Evolutionary conservation across 2,797 vertebrate species (phyloP).

Genomic region (Psittacula echo): DNA sequence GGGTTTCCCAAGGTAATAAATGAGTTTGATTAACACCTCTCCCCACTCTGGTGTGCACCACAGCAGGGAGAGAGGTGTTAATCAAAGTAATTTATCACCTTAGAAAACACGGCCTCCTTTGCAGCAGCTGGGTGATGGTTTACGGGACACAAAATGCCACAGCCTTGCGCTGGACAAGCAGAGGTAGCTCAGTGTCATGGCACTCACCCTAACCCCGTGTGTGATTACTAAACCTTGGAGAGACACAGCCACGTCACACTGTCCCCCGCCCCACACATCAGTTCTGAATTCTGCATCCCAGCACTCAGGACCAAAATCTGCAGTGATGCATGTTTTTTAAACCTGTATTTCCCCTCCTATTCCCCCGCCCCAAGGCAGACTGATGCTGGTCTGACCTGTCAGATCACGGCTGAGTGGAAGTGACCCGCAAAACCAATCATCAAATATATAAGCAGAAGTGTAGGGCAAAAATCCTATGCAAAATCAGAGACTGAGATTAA

Average conservation of each 20-base stretch:
- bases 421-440: neutral
- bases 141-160: neutral
- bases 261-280: neutral
- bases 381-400: neutral
- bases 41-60: rapidly evolving
- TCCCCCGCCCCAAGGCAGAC: neutral
- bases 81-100: slow-evolving; percentile 8
- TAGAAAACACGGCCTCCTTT: neutral
- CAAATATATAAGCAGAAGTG: neutral
- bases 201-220: neutral
- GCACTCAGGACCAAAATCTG: neutral
- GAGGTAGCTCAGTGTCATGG: rapidly evolving
- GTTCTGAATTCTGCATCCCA: neutral
- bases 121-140: neutral
- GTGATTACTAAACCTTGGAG: neutral
- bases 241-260: rapidly evolving
- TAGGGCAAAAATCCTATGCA: neutral
- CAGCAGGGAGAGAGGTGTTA: neutral
- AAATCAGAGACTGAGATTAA: neutral
- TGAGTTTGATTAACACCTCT: neutral
- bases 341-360: neutral
- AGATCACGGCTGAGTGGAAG: neutral
- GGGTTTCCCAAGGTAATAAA: neutral
- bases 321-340: neutral
- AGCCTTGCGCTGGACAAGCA: neutral